Evolutionary conservation across 2,888 invertebrate genomes (phyloP).

Genomic region (Mechanitis messenoides): DNA sequence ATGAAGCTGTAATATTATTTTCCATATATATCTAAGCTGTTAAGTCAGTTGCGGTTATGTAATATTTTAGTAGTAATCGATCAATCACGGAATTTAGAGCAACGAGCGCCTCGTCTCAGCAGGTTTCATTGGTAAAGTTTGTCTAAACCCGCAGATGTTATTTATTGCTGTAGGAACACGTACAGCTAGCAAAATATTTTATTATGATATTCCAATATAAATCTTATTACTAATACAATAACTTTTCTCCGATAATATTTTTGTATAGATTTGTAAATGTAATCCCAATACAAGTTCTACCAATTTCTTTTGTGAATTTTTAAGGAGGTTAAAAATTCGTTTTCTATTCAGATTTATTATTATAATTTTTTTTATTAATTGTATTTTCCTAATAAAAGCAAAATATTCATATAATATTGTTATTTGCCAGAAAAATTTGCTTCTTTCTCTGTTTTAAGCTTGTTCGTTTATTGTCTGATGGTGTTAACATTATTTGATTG

Average conservation of each 20-base stretch:
- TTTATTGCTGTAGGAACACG: conserved; percentile 30
- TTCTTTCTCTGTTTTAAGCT: too few species aligned
- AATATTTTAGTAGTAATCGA: conserved; percentile 6
- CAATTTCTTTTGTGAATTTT: too few species aligned
- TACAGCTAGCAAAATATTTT: conserved; percentile 8
- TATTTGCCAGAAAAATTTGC: too few species aligned
- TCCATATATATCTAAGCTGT: not conserved
- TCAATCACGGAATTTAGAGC: conserved; percentile 27
- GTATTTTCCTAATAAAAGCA: too few species aligned
- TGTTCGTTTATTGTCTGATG: too few species aligned
- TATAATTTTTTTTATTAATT: too few species aligned
- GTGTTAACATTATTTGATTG: too few species aligned
- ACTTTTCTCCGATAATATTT: not conserved
- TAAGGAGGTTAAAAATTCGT: too few species aligned
- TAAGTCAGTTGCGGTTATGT: not conserved
- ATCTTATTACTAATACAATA: conserved; percentile 4
- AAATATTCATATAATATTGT: too few species aligned
- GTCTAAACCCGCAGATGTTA: conserved; percentile 35
- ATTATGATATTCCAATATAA: not conserved
- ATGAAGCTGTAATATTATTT: not conserved
- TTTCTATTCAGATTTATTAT: too few species aligned
- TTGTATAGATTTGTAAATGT: too few species aligned
- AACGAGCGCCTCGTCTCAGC: conserved; percentile 18
- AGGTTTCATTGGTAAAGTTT: conserved; percentile 23
- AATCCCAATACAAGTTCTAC: too few species aligned